Evolutionary conservation across 2,888 invertebrate species (phyloP), one percentile per base, ranked within the genome.

Genomic region (Himalopsyche anomala): DNA sequence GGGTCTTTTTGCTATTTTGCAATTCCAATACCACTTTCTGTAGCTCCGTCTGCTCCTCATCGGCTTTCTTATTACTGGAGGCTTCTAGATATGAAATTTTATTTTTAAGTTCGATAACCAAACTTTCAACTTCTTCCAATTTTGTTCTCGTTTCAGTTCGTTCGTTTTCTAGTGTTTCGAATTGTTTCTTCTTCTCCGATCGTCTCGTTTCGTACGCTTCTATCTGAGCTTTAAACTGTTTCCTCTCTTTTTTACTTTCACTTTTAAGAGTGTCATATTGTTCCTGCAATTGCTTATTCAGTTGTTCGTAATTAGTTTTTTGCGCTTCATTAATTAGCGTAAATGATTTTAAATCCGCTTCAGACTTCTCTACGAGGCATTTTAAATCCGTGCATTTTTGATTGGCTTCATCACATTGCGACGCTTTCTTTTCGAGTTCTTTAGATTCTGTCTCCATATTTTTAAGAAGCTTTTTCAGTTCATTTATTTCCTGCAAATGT

Each of bases 161-260:
- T 89, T 92, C 92, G 86, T 91, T 91, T 86, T 91, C 90, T 90
- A 93, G 93, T 69, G 89, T 88, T 87, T 91, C 91, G 36, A 92
- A 89, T 87, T 91, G 92, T 74, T 91, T 91, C 90, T 91, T 93
- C 81, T 92, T 91, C 86, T 91, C 91, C 87, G 91, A 90, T 86
- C 92, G 89, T 89, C 92, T 91, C 89, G 92, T 92, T 87, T 93
- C 92, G 85, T 91, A 91, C 36, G 92, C 95, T 87, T 94, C 94
- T 86, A 96, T 90, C 89, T 94, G 95, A 38, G 91, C 90, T 89
- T 93, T 91, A 2, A 95, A 90, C 79, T 94, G 94, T 83, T 92
- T 92, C 89, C 93, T 93, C 55, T 93, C 91, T 84, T 91, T 91
- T 90, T 94, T 94, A 87, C 91, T 91, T 87, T 93, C 92, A 87